Evolutionary conservation across 2,113 vertebrate genomes (phyloP).

Genomic region (Pluvianellus socialis): DNA sequence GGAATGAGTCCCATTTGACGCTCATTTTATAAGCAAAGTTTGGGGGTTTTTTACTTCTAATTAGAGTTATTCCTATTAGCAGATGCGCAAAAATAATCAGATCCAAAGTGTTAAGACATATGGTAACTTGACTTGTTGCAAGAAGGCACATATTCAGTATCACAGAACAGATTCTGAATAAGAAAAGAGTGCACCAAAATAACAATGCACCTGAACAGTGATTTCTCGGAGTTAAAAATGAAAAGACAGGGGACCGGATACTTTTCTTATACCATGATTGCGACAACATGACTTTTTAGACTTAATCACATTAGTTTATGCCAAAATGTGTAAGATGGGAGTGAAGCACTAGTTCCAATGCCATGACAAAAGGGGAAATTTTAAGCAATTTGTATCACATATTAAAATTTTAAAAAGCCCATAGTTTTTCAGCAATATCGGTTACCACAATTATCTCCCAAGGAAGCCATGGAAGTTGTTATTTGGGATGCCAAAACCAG

Average conservation of each 20-base stretch:
- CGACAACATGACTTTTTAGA: background rate
- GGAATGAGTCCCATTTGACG: background rate
- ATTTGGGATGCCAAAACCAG: background rate
- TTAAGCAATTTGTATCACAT: background rate
- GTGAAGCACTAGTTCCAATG: background rate
- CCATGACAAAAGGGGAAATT: background rate
- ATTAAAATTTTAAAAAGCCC: background rate
- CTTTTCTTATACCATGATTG: background rate
- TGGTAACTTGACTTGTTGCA: slow-evolving; percentile 2
- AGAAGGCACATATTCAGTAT: background rate
- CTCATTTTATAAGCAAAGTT: background rate
- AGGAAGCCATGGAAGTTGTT: background rate
- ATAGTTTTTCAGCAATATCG: background rate
- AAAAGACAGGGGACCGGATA: background rate
- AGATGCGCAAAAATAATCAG: background rate
- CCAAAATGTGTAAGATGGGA: background rate
- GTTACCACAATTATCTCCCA: background rate
- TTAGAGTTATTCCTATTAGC: slow-evolving; percentile 1
- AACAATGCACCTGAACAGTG: background rate
- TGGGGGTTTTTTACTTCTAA: background rate
- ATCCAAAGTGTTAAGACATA: background rate
- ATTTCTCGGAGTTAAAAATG: background rate
- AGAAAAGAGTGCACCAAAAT: background rate
- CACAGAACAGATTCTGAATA: background rate
- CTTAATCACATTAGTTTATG: background rate